Evolutionary conservation across 2,888 invertebrate genomes (phyloP).

Genomic region (Tipula confusa): DNA sequence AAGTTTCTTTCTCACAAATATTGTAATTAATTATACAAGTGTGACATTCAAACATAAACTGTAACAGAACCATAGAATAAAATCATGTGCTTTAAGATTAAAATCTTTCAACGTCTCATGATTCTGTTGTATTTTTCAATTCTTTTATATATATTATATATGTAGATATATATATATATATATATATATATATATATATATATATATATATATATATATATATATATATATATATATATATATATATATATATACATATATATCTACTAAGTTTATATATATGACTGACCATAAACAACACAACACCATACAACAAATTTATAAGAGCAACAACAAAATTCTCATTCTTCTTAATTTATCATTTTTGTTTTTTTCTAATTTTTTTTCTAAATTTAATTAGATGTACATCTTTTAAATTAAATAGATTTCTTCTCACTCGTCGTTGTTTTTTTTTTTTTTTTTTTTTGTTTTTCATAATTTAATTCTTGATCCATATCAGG

Average conservation of each 20-base stretch:
- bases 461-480: background rate
- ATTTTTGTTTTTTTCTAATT: background rate
- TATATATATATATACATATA: too few species aligned
- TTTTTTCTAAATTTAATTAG: background rate
- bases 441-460: background rate
- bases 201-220: too few species aligned
- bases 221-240: too few species aligned
- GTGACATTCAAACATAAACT: conserved; percentile 20
- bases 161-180: too few species aligned
- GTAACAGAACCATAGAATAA: background rate
- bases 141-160: background rate
- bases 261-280: too few species aligned
- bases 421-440: conserved; percentile 3
- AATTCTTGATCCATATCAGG: background rate
- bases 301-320: background rate
- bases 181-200: too few species aligned
- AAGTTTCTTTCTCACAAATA: conserved; percentile 25
- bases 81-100: conserved; percentile 12
- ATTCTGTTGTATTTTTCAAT: conserved; percentile 12
- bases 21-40: conserved; percentile 20
- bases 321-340: background rate
- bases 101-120: conserved; percentile 25
- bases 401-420: conserved; percentile 1
- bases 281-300: conserved; percentile 3
- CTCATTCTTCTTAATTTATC: conserved; percentile 1